Percentiles rank a stretch among this genome's conserved stretches.
These are phyloP conservation scores for Climacteris rufus DNA, from an alignment of 2,113 vertebrate genomes.

Conservation along the genomic window DNA sequence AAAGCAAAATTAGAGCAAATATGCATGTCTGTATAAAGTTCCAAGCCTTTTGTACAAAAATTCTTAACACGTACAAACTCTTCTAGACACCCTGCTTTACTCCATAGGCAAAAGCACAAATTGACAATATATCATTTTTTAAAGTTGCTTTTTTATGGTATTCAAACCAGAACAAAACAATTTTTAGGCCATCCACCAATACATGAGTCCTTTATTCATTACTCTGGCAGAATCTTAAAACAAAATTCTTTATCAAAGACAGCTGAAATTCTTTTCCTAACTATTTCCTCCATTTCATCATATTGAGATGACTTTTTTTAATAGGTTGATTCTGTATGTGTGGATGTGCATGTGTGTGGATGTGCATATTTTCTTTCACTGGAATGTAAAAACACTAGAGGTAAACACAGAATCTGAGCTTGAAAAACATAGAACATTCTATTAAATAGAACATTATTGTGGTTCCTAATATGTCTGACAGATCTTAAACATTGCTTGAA, in stretches of 20 bases:
- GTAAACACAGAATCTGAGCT: neutral
- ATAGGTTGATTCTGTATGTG: neutral
- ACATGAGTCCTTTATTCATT: neutral
- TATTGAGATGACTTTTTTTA: neutral
- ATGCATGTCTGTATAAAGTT: neutral
- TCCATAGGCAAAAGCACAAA: neutral
- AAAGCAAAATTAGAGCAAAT: neutral
- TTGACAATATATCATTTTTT: neutral
- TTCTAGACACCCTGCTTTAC: neutral
- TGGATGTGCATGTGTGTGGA: fast-evolving
- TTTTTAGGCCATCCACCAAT: neutral
- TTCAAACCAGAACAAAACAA: neutral
- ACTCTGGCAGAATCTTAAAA: neutral
- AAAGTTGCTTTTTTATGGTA: neutral
- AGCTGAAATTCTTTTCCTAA: neutral
- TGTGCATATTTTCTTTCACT: neutral
- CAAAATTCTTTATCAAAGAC: neutral
- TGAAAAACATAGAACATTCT: neutral
- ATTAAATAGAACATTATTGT: slow-evolving; percentile 14
- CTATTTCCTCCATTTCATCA: neutral
- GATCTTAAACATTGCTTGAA: neutral
- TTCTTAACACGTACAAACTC: neutral
- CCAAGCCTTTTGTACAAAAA: neutral
- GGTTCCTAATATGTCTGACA: neutral
- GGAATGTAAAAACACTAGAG: neutral